Conservation (phyloP, 2,888 invertebrate species). For the Drosophila tanythrix region DNA sequence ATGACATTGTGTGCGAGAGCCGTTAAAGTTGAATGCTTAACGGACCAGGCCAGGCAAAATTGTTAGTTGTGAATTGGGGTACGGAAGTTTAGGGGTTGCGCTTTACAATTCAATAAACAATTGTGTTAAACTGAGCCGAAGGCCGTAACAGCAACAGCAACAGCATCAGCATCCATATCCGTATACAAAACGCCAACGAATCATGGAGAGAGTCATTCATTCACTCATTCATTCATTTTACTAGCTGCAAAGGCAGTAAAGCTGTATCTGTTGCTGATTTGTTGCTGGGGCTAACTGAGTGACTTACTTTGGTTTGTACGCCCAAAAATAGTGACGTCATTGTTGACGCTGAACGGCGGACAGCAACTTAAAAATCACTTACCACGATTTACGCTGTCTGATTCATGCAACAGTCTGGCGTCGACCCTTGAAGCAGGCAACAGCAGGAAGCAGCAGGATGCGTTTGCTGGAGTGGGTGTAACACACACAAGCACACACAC, state of each 20-base stretch:
- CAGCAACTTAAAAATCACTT: constrained; percentile 80
- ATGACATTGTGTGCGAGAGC: constrained; percentile 62
- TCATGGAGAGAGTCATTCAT: constrained; percentile 51
- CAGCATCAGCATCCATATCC: constrained; percentile 36
- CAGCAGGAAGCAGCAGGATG: constrained; percentile 60
- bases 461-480: constrained; percentile 41
- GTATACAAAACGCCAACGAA: constrained; percentile 41
- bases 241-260: constrained; percentile 25
- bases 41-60: constrained; percentile 65
- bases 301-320: constrained; percentile 21
- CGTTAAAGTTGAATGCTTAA: constrained; percentile 78
- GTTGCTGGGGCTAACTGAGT: constrained; percentile 5
- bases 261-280: constrained; percentile 38
- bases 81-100: constrained; percentile 33
- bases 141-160: constrained; percentile 43
- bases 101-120: constrained; percentile 81
- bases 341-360: constrained; percentile 56
- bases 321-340: constrained; percentile 64
- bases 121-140: constrained; percentile 77
- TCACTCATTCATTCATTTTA: constrained; percentile 40
- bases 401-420: constrained; percentile 78
- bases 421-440: constrained; percentile 45
- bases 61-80: constrained; percentile 41
- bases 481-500: constrained; percentile 9
- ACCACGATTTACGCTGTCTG: constrained; percentile 80